phyloP scores from a whole-genome alignment of 2,797 vertebrate genomes.

The Danio tinwini region DNA sequence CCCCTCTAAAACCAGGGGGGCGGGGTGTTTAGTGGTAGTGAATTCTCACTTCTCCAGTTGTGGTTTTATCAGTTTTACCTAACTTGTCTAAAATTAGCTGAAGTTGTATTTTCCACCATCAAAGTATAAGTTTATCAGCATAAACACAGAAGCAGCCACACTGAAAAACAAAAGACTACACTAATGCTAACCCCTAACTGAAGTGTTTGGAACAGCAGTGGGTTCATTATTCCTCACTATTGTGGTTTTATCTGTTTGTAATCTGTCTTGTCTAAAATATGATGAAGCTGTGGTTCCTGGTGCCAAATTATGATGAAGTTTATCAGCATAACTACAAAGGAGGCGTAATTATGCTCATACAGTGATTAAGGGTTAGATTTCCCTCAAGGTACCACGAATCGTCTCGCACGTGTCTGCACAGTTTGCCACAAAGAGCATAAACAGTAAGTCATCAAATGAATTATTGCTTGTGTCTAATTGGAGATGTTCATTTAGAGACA shows the following conservation, averaged over 20 bases:
- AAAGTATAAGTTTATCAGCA: too few species aligned
- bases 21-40: too few species aligned
- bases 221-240: background rate
- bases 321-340: constrained; percentile 63
- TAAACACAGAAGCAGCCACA: too few species aligned
- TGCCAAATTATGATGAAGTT: constrained; percentile 47
- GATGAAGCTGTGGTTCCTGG: constrained; percentile 60
- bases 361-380: constrained; percentile 65
- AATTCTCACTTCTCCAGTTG: too few species aligned
- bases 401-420: background rate
- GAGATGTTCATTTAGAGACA: constrained; percentile 21
- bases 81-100: too few species aligned
- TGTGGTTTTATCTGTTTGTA: constrained; percentile 65
- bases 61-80: too few species aligned
- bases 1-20: too few species aligned
- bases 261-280: constrained; percentile 70
- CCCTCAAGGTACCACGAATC: constrained; percentile 20
- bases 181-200: background rate
- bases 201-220: background rate
- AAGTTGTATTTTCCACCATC: too few species aligned
- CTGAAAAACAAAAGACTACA: background rate
- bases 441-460: constrained; percentile 32
- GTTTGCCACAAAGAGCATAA: constrained; percentile 18
- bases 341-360: constrained; percentile 68
- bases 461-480: constrained; percentile 46